Evolutionary conservation across 2,888 invertebrate genomes (phyloP).

Genomic region (Antheraea yamamai): DNA sequence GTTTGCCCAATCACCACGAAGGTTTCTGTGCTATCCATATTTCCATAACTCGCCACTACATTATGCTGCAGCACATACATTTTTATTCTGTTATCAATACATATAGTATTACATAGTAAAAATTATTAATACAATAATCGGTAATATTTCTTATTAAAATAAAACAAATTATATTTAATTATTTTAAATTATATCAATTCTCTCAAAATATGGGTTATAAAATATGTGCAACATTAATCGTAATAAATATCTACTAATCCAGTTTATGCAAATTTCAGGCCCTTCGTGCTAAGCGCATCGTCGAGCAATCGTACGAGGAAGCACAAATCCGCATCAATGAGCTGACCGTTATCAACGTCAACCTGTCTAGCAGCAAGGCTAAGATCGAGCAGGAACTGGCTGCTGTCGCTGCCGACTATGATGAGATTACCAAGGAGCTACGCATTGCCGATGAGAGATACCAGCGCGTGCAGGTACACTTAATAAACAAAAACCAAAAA

Average conservation of each 20-base stretch:
- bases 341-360: constrained; percentile 96
- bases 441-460: constrained; percentile 96
- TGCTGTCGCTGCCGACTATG: constrained; percentile 96
- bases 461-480: constrained; percentile 90
- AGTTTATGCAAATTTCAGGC: constrained; percentile 79
- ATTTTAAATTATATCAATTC: background rate
- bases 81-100: no score
- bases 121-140: no score
- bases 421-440: constrained; percentile 98
- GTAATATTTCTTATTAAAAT: no score
- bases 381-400: constrained; percentile 97
- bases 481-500: background rate
- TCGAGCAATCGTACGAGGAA: constrained; percentile 95
- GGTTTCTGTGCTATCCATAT: no score
- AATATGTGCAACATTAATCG: background rate
- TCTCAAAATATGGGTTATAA: background rate
- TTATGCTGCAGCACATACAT: no score
- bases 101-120: no score
- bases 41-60: no score
- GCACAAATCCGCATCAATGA: constrained; percentile 95
- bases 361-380: constrained; percentile 95
- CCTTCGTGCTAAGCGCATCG: constrained; percentile 94
- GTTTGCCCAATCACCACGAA: no score
- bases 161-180: background rate
- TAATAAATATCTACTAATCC: background rate